A percentile compares a stretch with the other conserved stretches of the same genome.
phyloP scores from a whole-genome alignment of 2,113 vertebrate genomes.

The Dromaius novaehollandiae region DNA sequence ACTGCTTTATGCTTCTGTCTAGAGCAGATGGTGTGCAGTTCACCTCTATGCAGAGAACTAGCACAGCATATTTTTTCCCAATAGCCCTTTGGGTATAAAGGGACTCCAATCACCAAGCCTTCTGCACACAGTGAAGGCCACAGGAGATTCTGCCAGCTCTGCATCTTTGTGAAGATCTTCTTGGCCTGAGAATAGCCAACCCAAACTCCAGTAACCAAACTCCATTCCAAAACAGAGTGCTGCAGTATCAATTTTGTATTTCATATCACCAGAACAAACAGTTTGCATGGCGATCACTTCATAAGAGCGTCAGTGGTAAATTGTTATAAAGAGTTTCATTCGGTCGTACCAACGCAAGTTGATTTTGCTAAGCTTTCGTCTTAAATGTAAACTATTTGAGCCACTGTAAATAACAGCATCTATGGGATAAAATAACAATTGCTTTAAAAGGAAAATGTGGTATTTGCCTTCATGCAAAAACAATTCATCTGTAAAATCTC shows the following conservation, averaged over 20 bases:
- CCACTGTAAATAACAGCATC: neutral
- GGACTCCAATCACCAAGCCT: neutral
- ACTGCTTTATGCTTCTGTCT: neutral
- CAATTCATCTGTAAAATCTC: neutral
- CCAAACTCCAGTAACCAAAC: neutral
- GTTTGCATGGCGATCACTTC: neutral
- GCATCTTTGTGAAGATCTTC: neutral
- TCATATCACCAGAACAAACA: neutral
- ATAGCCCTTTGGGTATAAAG: neutral
- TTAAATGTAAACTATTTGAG: neutral
- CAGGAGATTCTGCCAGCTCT: neutral
- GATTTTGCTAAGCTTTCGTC: neutral
- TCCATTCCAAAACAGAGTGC: neutral
- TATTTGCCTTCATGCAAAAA: constrained; percentile 18
- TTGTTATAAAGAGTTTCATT: neutral
- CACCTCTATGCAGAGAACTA: neutral
- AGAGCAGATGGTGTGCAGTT: neutral
- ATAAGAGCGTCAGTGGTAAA: neutral
- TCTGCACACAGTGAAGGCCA: neutral
- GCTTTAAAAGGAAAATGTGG: neutral
- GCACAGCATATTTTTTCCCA: neutral
- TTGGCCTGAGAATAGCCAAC: neutral
- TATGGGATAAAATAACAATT: neutral
- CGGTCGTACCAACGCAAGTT: neutral
- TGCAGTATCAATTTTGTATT: neutral